Conservation (phyloP, 2,888 invertebrate genomes). For the Elmis aenea region DNA sequence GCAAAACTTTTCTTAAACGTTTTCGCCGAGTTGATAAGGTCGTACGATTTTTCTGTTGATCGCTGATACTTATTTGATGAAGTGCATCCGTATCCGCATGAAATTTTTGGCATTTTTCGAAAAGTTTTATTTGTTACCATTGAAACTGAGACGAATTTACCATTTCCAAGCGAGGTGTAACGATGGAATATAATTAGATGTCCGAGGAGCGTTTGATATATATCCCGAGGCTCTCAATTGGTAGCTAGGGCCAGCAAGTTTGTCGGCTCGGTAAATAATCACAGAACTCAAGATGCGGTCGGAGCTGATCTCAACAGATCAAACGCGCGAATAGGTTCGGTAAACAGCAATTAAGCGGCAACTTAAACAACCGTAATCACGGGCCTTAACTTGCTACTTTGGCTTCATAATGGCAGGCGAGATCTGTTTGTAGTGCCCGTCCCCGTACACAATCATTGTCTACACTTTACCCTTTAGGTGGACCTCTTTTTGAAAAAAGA, state of each 20-base stretch:
- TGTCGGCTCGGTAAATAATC: constrained; percentile 45
- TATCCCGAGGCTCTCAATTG: constrained; percentile 43
- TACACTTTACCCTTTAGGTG: constrained; percentile 20
- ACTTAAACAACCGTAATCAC: constrained; percentile 47
- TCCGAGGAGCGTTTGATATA: constrained; percentile 40
- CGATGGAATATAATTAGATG: constrained; percentile 41
- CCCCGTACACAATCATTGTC: constrained; percentile 12
- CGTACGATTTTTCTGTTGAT: no score
- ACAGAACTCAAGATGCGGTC: constrained; percentile 43
- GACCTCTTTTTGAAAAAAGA: no score
- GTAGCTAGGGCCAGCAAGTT: constrained; percentile 43
- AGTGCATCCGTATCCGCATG: no score
- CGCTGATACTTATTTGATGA: no score
- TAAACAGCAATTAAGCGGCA: constrained; percentile 49
- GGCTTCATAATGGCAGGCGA: constrained; percentile 45
- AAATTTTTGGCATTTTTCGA: no score
- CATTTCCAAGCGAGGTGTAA: constrained; percentile 24
- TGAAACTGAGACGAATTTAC: constrained; percentile 19
- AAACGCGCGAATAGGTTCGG: constrained; percentile 47
- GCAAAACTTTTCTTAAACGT: no score
- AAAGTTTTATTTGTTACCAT: neutral
- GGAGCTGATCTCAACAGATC: constrained; percentile 43
- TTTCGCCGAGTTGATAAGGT: no score
- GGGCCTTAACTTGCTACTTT: constrained; percentile 47
- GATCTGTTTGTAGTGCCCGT: constrained; percentile 39